Conservation (phyloP, 2,888 invertebrate genomes). For the Allygus modestus region DNA sequence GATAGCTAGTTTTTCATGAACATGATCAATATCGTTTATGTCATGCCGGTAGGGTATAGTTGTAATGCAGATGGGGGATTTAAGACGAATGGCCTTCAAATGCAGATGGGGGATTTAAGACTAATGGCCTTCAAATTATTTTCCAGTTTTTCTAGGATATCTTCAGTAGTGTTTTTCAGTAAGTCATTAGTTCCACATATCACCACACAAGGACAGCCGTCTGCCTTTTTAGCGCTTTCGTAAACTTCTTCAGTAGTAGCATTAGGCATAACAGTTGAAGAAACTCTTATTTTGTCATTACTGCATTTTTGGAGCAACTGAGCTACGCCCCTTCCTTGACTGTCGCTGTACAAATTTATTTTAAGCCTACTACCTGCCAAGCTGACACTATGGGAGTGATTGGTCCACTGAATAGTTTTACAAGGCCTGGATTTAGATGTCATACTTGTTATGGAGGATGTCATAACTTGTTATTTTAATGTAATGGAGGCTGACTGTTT, state of each 20-base stretch:
- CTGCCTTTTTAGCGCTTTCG: conserved; percentile 18
- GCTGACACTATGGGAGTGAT: background rate
- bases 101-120: conserved; percentile 36
- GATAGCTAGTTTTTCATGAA: conserved; percentile 38
- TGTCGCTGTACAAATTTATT: background rate
- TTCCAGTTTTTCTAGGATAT: conserved; percentile 40
- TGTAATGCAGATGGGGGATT: conserved; percentile 33
- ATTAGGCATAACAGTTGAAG: background rate
- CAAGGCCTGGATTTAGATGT: background rate
- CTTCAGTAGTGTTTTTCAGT: conserved; percentile 37
- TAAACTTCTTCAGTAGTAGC: conserved; percentile 29
- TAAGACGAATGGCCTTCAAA: conserved; percentile 35
- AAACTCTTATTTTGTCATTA: conserved; percentile 4
- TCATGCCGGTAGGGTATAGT: conserved; percentile 36
- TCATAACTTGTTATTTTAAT: no score
- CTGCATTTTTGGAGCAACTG: background rate
- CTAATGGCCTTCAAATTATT: conserved; percentile 41
- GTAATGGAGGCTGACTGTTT: background rate
- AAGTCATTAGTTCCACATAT: conserved; percentile 33
- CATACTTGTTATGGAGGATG: conserved; percentile 7
- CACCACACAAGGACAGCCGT: conserved; percentile 35
- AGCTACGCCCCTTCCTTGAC: background rate
- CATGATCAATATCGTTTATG: background rate
- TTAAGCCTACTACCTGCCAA: background rate
- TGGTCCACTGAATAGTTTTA: background rate